These are phyloP conservation scores for Rotaria socialis DNA, from an alignment of 2,888 invertebrate genomes.

Conservation along the genomic window DNA sequence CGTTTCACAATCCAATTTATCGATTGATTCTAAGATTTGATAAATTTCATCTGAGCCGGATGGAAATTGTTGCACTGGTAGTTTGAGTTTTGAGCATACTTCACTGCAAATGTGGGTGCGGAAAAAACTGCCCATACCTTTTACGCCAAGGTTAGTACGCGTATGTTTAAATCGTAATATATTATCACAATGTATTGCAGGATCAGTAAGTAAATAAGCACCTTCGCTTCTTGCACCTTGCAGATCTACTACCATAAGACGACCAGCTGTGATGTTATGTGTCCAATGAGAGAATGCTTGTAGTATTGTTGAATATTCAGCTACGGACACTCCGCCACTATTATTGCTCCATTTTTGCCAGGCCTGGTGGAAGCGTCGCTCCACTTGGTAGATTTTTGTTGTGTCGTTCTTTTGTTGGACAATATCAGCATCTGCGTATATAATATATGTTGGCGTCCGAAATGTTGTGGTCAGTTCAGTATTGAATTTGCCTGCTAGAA, in stretches of 20 bases:
- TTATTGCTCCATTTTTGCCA: slow-evolving; percentile 24
- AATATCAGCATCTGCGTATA: background rate
- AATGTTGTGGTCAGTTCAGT: background rate
- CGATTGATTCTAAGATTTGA: too few relatives aligned
- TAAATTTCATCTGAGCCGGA: too few relatives aligned
- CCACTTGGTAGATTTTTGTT: slow-evolving; percentile 10
- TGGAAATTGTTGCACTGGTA: too few relatives aligned
- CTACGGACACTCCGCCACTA: background rate
- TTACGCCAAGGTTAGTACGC: slow-evolving; percentile 23
- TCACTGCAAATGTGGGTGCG: background rate
- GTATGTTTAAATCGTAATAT: slow-evolving; percentile 17
- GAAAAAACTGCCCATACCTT: slow-evolving; percentile 38
- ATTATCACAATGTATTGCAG: slow-evolving; percentile 36
- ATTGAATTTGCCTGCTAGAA: background rate
- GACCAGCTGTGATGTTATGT: background rate
- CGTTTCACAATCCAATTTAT: too few relatives aligned
- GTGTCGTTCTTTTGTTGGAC: background rate
- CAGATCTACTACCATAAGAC: slow-evolving; percentile 39
- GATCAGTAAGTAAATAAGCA: slow-evolving; percentile 38
- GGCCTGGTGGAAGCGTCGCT: background rate
- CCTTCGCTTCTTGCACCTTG: background rate
- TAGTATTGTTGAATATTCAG: background rate
- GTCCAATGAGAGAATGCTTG: slow-evolving; percentile 40
- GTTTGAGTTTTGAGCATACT: slow-evolving; percentile 5
- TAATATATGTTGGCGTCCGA: background rate